A percentile compares a stretch with the other conserved stretches of the same genome.
These are phyloP conservation scores for Centruroides sculpturatus DNA, from an alignment of 1,140 invertebrate genomes.

Conservation along the genomic window DNA sequence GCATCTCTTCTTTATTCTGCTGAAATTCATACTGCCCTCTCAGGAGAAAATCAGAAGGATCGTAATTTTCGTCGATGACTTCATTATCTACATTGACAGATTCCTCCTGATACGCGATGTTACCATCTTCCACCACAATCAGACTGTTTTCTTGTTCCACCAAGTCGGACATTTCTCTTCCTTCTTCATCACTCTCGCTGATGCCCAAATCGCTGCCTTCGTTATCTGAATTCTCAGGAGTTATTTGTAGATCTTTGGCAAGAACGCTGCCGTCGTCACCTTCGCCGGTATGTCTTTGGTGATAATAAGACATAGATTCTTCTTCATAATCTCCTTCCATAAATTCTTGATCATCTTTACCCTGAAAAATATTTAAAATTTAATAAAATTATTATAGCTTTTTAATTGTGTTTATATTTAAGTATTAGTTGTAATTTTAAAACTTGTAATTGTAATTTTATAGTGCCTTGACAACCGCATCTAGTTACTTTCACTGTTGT, in stretches of 20 bases:
- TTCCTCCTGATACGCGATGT: too few relatives aligned
- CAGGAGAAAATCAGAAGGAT: constrained; percentile 67
- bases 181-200: neutral
- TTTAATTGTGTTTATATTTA: too few relatives aligned
- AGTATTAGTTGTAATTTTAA: too few relatives aligned
- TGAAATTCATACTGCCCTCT: constrained; percentile 32
- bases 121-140: neutral
- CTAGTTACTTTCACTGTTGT: too few relatives aligned
- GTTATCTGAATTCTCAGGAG: constrained; percentile 23
- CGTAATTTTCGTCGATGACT: constrained; percentile 68
- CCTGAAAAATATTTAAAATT: too few relatives aligned
- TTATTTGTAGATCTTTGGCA: constrained; percentile 27
- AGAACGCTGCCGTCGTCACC: constrained; percentile 8
- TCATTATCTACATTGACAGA: constrained; percentile 43
- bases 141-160: constrained; percentile 2
- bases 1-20: constrained; percentile 10
- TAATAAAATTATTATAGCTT: too few relatives aligned
- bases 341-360: neutral
- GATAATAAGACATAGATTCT: neutral
- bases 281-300: neutral
- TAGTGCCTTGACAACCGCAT: too few relatives aligned
- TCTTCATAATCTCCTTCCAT: constrained; percentile 9
- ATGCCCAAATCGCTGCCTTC: constrained; percentile 3
- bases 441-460: too few relatives aligned
- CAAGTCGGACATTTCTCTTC: constrained; percentile 1